Evolutionary conservation across 1,140 invertebrate genomes (phyloP).

Genomic region (Bombus sibiricus): DNA sequence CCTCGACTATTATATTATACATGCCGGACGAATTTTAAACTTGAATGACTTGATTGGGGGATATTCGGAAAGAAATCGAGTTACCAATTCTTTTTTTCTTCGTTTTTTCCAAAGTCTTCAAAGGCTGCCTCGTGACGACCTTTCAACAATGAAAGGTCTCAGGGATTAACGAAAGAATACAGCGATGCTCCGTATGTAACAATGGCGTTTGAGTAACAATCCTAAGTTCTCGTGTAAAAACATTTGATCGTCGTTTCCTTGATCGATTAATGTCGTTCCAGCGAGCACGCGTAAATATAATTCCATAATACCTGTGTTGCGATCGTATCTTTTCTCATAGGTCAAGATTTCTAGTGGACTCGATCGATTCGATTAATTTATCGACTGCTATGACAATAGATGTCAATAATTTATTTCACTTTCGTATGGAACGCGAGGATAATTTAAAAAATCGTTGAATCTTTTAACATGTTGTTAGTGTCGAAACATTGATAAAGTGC

Average conservation of each 20-base stretch:
- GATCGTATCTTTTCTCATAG: too few species aligned
- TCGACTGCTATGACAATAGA: too few species aligned
- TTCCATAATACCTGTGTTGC: background rate
- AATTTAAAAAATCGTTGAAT: too few species aligned
- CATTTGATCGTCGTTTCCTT: conserved; percentile 10
- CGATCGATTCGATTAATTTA: too few species aligned
- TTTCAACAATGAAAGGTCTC: background rate
- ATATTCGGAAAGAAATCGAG: conserved; percentile 10
- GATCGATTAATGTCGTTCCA: background rate
- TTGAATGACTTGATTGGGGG: conserved; percentile 28
- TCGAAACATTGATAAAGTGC: too few species aligned
- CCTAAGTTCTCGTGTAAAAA: background rate
- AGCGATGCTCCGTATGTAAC: too few species aligned
- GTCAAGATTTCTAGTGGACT: too few species aligned
- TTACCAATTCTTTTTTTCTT: background rate
- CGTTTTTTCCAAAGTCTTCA: background rate
- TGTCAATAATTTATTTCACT: too few species aligned
- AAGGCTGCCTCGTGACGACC: too few species aligned
- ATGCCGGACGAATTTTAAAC: conserved; percentile 16
- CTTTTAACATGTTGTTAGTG: too few species aligned
- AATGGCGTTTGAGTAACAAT: background rate
- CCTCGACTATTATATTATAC: conserved; percentile 19
- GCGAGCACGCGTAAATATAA: background rate
- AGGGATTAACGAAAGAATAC: background rate
- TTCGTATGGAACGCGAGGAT: too few species aligned